A percentile compares a stretch with the other conserved stretches of the same genome.
These are phyloP conservation scores for Caenorhabditis becei DNA, from an alignment of 2,888 invertebrate genomes.

Conservation along the genomic window DNA sequence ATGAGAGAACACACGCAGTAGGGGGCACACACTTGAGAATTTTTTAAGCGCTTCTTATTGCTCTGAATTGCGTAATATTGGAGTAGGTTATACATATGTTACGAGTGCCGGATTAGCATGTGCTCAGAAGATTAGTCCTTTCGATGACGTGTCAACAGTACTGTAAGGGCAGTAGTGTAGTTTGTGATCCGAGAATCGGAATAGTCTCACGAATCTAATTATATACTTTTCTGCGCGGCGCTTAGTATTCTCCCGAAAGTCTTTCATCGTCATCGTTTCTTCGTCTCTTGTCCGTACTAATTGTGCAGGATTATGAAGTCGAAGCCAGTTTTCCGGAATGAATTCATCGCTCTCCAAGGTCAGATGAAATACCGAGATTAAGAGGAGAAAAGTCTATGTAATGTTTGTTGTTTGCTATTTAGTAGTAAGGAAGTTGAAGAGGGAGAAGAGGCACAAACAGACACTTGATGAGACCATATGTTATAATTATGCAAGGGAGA, in stretches of 20 bases:
- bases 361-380: conserved; percentile 40
- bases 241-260: conserved; percentile 7
- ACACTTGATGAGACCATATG: conserved; percentile 62
- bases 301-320: conserved; percentile 57
- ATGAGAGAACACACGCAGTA: conserved; percentile 16
- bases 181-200: conserved; percentile 17
- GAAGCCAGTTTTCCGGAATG: conserved; percentile 57
- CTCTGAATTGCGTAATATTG: conserved; percentile 39
- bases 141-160: conserved; percentile 3
- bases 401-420: conserved; percentile 34
- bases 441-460: conserved; percentile 44
- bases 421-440: conserved; percentile 2
- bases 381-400: background rate
- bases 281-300: conserved; percentile 37
- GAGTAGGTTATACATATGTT: conserved; percentile 52
- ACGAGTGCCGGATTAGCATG: conserved; percentile 23
- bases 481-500: conserved; percentile 52
- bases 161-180: conserved; percentile 4
- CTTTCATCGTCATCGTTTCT: conserved; percentile 17
- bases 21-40: conserved; percentile 45
- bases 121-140: conserved; percentile 11
- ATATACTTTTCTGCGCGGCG: conserved; percentile 39
- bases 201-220: conserved; percentile 33
- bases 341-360: conserved; percentile 49
- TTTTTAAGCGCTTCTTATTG: conserved; percentile 45